These are phyloP conservation scores for Chloropsis hardwickii DNA, from an alignment of 2,113 vertebrate species.

Conservation along the genomic window DNA sequence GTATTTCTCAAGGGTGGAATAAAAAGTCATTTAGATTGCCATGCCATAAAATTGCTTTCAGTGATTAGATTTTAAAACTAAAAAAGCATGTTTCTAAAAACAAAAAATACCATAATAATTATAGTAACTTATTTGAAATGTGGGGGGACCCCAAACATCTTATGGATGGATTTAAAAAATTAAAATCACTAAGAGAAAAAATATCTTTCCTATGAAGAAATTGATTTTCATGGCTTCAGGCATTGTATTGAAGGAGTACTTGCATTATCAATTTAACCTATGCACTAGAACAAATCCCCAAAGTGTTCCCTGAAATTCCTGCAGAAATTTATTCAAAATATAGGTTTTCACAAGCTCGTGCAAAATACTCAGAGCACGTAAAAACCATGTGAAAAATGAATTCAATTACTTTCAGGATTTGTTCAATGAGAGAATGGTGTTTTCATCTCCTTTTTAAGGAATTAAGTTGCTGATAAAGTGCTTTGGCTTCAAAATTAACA, in stretches of 20 bases:
- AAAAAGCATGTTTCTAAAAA: neutral
- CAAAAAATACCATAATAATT: neutral
- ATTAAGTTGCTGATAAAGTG: constrained; percentile 13
- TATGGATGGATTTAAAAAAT: neutral
- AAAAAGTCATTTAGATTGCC: neutral
- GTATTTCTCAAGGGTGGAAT: neutral
- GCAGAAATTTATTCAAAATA: neutral
- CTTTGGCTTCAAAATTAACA: constrained; percentile 36
- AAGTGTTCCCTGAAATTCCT: neutral
- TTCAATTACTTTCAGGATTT: neutral
- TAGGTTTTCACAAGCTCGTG: constrained; percentile 15
- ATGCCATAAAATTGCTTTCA: neutral
- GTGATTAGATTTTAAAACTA: neutral
- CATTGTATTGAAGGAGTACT: neutral
- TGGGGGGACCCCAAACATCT: neutral
- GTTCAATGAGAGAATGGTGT: neutral
- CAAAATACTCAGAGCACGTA: constrained; percentile 25
- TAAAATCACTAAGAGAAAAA: neutral
- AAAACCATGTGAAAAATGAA: constrained; percentile 38
- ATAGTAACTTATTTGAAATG: neutral
- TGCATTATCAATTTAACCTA: neutral
- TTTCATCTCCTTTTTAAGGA: constrained; percentile 38
- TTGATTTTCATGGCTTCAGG: neutral
- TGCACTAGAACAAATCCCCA: neutral
- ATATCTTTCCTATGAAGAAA: neutral